These are phyloP conservation scores for Apteryx owenii DNA, from an alignment of 2,113 vertebrate species.

Conservation along the genomic window DNA sequence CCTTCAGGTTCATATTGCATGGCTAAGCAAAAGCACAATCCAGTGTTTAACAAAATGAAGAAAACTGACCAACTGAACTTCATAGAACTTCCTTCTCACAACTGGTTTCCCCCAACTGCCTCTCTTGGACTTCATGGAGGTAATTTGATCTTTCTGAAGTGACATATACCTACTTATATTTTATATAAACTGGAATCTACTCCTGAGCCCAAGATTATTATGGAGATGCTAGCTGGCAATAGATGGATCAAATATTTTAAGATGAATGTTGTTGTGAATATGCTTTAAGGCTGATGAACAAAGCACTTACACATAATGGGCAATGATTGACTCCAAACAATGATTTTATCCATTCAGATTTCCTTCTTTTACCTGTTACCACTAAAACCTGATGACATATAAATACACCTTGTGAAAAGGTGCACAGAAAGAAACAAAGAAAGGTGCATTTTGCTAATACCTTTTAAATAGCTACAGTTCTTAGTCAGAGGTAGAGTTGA, in stretches of 20 bases:
- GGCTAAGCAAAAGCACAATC: background rate
- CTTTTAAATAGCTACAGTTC: background rate
- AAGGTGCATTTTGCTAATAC: background rate
- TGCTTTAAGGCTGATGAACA: background rate
- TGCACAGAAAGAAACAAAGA: background rate
- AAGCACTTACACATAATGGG: background rate
- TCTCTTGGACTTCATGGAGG: background rate
- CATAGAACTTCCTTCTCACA: background rate
- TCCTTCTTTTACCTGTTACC: background rate
- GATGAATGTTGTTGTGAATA: background rate
- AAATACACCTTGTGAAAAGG: background rate
- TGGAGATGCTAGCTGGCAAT: background rate
- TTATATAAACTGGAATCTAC: background rate
- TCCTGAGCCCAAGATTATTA: background rate
- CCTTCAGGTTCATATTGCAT: background rate
- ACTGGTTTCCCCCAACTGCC: background rate
- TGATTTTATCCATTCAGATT: background rate
- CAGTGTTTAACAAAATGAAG: background rate
- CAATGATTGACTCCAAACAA: background rate
- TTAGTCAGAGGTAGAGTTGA: background rate
- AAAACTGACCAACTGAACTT: background rate
- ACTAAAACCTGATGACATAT: background rate
- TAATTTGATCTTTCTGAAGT: background rate
- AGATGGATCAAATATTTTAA: background rate
- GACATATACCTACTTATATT: background rate